These are phyloP conservation scores for Dichetophora obliterata DNA, from an alignment of 2,888 invertebrate species.

Conservation along the genomic window DNA sequence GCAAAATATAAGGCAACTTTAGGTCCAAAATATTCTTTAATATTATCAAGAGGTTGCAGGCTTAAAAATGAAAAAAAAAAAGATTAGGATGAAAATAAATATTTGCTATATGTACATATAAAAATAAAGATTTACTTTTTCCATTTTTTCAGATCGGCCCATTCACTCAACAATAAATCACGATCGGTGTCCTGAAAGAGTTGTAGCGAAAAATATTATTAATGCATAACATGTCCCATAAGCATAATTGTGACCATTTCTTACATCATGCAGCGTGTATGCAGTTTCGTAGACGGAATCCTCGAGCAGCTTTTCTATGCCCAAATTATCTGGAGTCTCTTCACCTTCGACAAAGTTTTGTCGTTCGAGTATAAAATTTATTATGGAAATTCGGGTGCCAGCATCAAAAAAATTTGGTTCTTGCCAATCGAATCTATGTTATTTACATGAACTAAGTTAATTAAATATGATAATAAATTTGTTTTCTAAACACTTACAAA, in stretches of 20 bases:
- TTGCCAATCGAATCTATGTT: slow-evolving; percentile 51
- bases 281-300: slow-evolving; percentile 79
- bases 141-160: slow-evolving; percentile 79
- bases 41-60: slow-evolving; percentile 80
- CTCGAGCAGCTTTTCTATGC: slow-evolving; percentile 77
- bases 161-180: slow-evolving; percentile 76
- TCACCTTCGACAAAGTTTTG: slow-evolving; percentile 75
- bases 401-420: slow-evolving; percentile 74
- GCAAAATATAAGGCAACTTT: slow-evolving; percentile 86
- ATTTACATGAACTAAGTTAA: neutral
- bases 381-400: slow-evolving; percentile 76
- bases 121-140: slow-evolving; percentile 71
- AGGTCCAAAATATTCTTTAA: slow-evolving; percentile 83
- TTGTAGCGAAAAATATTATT: neutral
- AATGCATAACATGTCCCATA: no score
- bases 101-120: neutral
- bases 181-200: slow-evolving; percentile 72
- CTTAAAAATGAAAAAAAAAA: slow-evolving; percentile 50
- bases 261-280: slow-evolving; percentile 83
- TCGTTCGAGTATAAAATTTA: slow-evolving; percentile 82
- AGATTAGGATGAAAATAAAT: neutral
- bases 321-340: slow-evolving; percentile 70
- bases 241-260: no score
- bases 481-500: slow-evolving; percentile 72
- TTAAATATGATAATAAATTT: no score